phyloP scores from a whole-genome alignment of 1,140 invertebrate species.

The Sitophilus oryzae region DNA sequence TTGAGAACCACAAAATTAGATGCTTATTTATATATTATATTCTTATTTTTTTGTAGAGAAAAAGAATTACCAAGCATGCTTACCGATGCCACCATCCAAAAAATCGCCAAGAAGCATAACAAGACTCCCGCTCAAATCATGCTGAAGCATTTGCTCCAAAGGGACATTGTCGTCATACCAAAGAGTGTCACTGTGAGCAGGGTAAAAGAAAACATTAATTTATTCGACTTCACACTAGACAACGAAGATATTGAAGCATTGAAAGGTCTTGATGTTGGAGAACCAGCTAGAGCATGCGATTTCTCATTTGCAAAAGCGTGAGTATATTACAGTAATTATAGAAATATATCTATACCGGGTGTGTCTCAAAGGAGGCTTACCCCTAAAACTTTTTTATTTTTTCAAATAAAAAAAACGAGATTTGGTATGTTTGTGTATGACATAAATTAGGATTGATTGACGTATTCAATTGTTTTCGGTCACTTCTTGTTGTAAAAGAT shows the following conservation, averaged over 20 bases:
- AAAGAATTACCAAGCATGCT: background rate
- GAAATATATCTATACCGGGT: no score
- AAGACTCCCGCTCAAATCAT: constrained; percentile 75
- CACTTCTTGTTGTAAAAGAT: no score
- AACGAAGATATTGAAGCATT: constrained; percentile 51
- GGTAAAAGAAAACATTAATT: constrained; percentile 57
- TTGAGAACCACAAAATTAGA: no score
- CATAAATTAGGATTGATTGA: no score
- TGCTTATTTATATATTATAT: no score
- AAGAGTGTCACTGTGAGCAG: constrained; percentile 71
- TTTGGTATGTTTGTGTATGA: no score
- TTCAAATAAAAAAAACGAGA: no score
- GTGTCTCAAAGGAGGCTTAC: no score
- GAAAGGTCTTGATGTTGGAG: constrained; percentile 54
- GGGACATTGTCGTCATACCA: constrained; percentile 70
- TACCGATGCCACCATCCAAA: background rate
- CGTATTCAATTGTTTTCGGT: no score
- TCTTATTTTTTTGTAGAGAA: background rate
- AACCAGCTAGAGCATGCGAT: constrained; percentile 41
- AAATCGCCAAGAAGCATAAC: constrained; percentile 60
- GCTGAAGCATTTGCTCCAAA: constrained; percentile 67
- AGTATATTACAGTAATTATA: no score
- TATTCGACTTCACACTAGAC: constrained; percentile 58
- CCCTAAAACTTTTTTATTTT: no score
- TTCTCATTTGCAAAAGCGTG: background rate